Conservation (phyloP, 2,797 vertebrate species). For the Phyllotis vaccarum region DNA sequence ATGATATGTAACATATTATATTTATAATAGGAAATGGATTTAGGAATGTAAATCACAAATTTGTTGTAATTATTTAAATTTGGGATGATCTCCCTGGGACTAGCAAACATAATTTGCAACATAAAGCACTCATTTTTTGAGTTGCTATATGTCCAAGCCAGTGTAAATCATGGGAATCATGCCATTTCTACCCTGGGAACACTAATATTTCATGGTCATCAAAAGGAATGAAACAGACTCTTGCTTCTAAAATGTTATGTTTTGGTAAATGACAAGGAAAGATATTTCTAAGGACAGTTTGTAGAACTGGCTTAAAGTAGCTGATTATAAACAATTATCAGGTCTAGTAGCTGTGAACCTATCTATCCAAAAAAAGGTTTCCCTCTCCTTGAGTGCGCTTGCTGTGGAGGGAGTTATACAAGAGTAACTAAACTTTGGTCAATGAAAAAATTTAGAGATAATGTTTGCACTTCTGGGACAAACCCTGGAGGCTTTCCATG, state of each 20-base stretch:
- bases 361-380: not conserved
- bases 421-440: not conserved
- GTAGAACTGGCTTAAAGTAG: not conserved
- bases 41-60: not conserved
- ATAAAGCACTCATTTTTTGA: not conserved
- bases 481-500: not conserved
- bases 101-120: not conserved
- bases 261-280: not conserved
- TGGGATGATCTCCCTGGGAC: not conserved
- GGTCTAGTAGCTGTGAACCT: not conserved
- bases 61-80: conserved; percentile 18
- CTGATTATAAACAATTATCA: not conserved
- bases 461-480: not conserved
- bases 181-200: not conserved
- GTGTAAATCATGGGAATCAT: not conserved
- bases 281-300: not conserved
- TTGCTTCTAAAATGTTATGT: not conserved
- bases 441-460: not conserved
- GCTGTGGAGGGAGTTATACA: not conserved
- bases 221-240: not conserved
- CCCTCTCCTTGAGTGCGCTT: not conserved
- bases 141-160: not conserved
- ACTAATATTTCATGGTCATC: not conserved
- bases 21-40: not conserved
- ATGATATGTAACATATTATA: not conserved